phyloP scores from a whole-genome alignment of 2,888 invertebrate species.

The Drosophila glabriapex region DNA sequence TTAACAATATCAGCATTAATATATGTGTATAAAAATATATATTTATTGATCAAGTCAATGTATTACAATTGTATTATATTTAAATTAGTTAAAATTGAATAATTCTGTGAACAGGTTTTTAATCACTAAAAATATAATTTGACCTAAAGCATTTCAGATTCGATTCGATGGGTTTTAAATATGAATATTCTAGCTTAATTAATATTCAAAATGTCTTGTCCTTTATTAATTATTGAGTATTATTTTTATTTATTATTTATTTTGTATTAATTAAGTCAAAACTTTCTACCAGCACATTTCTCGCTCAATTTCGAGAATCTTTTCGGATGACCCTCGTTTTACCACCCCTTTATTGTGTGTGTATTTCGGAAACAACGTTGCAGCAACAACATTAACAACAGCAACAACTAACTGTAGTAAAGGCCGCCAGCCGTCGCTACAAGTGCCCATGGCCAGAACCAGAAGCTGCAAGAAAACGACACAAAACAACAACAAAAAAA shows the following conservation, averaged over 20 bases:
- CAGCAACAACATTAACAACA: conserved; percentile 37
- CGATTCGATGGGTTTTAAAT: not conserved
- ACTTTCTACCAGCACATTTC: not conserved
- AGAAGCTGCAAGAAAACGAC: conserved; percentile 58
- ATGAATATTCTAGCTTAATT: not conserved
- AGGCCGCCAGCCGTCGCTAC: conserved; percentile 61
- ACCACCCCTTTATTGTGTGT: conserved; percentile 45
- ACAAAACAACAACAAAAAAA: conserved; percentile 33
- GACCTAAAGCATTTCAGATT: not conserved
- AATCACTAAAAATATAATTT: not conserved
- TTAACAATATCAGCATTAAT: no score
- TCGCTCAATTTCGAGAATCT: conserved; percentile 1
- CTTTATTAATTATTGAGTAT: not conserved
- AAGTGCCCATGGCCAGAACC: conserved; percentile 64
- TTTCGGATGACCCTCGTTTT: conserved; percentile 37
- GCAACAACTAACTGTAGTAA: conserved; percentile 38
- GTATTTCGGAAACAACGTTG: conserved; percentile 51
- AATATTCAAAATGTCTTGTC: no score
- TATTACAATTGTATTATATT: no score
- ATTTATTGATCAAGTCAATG: no score
- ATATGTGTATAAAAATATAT: not conserved
- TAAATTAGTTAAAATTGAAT: no score
- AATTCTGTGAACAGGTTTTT: not conserved
- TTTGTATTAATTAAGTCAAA: not conserved
- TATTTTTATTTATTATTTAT: not conserved